A percentile compares a stretch with the other conserved stretches of the same genome.
These are phyloP conservation scores for Lumbricus terrestris DNA, from an alignment of 2,888 invertebrate species.

Conservation along the genomic window DNA sequence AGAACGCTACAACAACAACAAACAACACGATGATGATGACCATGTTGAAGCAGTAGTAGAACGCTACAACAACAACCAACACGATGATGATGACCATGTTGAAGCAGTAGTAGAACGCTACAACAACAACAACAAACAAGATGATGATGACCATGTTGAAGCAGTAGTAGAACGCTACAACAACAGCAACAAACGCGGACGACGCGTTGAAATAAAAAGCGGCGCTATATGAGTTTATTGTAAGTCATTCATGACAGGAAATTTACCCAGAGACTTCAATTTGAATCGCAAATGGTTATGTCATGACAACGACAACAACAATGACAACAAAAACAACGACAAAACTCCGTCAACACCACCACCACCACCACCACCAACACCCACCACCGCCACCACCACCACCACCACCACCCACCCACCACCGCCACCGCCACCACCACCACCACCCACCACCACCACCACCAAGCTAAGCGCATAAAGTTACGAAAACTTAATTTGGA, in stretches of 20 bases:
- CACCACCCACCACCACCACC: too few species aligned
- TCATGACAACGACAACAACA: background rate
- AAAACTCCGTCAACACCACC: background rate
- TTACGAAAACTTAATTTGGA: background rate
- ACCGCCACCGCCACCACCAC: background rate
- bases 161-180: conserved; percentile 27
- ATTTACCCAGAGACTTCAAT: background rate
- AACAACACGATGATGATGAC: too few species aligned
- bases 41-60: too few species aligned
- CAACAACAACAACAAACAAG: too few species aligned
- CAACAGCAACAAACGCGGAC: background rate
- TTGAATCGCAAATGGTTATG: background rate
- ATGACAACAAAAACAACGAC: background rate
- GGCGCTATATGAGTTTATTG: background rate
- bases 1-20: conserved; percentile 20
- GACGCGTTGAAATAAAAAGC: too few species aligned
- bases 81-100: too few species aligned
- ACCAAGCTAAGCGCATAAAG: background rate
- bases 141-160: conserved; percentile 31
- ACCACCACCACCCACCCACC: background rate
- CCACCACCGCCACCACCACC: background rate
- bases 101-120: too few species aligned
- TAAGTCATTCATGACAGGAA: background rate
- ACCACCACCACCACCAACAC: background rate
- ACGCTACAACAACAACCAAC: too few species aligned